Conservation (phyloP, 92 coral and sea anemone genomes). For the Paramuricea clavata region DNA sequence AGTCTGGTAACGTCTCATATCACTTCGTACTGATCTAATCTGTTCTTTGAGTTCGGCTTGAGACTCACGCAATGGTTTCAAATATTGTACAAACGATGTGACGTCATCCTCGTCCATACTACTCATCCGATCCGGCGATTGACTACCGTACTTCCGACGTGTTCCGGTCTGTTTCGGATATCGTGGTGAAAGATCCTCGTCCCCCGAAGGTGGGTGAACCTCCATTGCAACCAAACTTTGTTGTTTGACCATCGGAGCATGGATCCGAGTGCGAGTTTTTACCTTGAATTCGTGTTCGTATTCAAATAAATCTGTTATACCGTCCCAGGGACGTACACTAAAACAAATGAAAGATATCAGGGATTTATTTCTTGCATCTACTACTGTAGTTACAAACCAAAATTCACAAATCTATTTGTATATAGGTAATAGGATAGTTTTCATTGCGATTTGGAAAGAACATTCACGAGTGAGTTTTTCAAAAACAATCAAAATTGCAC, state of each 20-base stretch:
- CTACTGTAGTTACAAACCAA: too few species aligned
- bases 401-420: too few species aligned
- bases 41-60: conserved; percentile 93
- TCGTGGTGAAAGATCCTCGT: conserved; percentile 74
- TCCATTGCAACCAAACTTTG: conserved; percentile 87
- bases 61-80: conserved; percentile 88
- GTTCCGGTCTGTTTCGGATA: conserved; percentile 65
- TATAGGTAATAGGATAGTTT: too few species aligned
- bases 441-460: too few species aligned
- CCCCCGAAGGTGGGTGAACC: conserved; percentile 68
- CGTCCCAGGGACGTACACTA: conserved; percentile 97
- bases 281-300: conserved; percentile 83
- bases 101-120: conserved; percentile 91
- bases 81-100: conserved; percentile 79
- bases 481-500: too few species aligned
- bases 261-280: conserved; percentile 84
- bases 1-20: conserved; percentile 86
- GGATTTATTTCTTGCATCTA: neutral
- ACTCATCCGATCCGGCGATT: conserved; percentile 85
- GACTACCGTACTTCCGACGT: conserved; percentile 79
- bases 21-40: conserved; percentile 93
- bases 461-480: too few species aligned
- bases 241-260: conserved; percentile 92
- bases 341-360: neutral
- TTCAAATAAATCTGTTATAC: conserved; percentile 90